These are phyloP conservation scores for Amphimallon solstitiale DNA, from an alignment of 2,888 invertebrate species.

Conservation along the genomic window DNA sequence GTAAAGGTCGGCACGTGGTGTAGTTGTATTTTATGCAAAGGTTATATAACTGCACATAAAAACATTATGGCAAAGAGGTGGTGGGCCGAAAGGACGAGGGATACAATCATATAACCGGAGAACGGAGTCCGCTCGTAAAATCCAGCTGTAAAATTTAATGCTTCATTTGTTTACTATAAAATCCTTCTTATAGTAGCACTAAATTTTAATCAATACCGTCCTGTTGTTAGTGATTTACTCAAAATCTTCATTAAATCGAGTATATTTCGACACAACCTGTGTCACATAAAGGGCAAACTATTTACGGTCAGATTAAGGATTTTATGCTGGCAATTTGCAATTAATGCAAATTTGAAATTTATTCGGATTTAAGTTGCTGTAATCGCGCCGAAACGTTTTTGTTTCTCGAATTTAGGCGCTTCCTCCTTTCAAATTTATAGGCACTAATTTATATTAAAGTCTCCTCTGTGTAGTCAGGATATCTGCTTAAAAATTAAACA, in stretches of 20 bases:
- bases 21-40: conserved; percentile 39
- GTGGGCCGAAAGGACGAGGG: conserved; percentile 7
- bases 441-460: conserved; percentile 18
- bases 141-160: conserved; percentile 36
- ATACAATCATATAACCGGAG: conserved; percentile 24
- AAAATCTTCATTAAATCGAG: conserved; percentile 21
- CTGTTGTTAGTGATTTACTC: conserved; percentile 19
- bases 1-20: conserved; percentile 39
- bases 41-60: conserved; percentile 43
- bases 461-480: background rate
- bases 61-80: conserved; percentile 39
- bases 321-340: conserved; percentile 17
- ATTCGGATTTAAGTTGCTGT: background rate
- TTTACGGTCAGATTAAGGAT: conserved; percentile 30
- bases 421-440: conserved; percentile 1
- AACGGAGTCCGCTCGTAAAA: conserved; percentile 35
- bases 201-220: conserved; percentile 33
- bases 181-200: conserved; percentile 36
- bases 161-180: conserved; percentile 40
- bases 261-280: background rate
- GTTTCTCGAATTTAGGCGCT: background rate
- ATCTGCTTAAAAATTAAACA: no score
- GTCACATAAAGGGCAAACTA: conserved; percentile 6
- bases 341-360: conserved; percentile 28
- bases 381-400: background rate